Evolutionary conservation across 2,113 vertebrate species (phyloP), one percentile per base, ranked within the genome.

Genomic region (Zosterops hypoxanthus): DNA sequence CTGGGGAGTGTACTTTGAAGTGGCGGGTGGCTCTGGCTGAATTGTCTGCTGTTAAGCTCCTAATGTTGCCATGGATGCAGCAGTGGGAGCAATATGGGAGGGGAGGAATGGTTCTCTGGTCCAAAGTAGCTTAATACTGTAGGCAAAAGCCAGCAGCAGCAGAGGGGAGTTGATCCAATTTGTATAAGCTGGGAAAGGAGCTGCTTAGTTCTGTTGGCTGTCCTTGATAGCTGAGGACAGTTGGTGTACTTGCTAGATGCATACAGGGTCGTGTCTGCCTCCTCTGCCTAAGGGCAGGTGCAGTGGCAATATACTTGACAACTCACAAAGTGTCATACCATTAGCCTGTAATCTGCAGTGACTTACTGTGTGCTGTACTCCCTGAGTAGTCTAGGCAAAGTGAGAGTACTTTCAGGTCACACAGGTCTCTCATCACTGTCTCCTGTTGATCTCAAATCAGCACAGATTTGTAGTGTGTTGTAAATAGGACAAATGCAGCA

Each of bases 61-160:
- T 92, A 49, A 92, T 76, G 90, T 92, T 96, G 72, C 95, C 90
- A 95, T 90, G 76, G 88, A 90, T 90, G 90, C 88, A 88, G 60
- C 72, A 88, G 60, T 88, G 72, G 88, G 64, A 92, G 82, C 44
- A 88, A 57, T 79, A 88, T 23, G 22, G 56, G 53, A 39, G 9
- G 20, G 4, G 39, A 14, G 21, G 49, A 56, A 59, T 24, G 50
- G 77, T 41, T 86, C 42, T 92, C 24, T 71, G 80, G 88, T 81
- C 91, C 91, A 92, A 92, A 95, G 83, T 28, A 90, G 88, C 86
- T 94, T 93, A 97, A 84, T 88, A 81, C 20, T 88, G 56, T 77
- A 81, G 85, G 91, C 64, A 94, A 70, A 93, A 97, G 50, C 71
- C 90, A 96, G 83, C 46, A 75, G 64, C 79, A 86, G 76, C 79